Evolutionary conservation across 2,113 vertebrate species (phyloP).

Genomic region (Paedocypris sp.): DNA sequence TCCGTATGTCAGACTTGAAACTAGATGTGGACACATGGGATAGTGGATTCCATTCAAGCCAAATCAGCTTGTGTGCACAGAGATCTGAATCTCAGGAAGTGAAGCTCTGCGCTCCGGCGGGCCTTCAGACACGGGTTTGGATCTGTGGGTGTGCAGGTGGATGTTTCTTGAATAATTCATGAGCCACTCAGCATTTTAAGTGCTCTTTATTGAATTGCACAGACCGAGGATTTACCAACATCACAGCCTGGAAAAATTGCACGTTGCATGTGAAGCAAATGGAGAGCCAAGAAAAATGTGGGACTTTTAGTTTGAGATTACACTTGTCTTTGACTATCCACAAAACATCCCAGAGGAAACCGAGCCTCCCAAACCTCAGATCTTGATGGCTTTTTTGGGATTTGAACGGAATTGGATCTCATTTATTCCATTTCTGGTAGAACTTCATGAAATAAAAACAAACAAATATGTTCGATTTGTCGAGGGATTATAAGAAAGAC

Average conservation of each 20-base stretch:
- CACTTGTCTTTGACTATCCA: neutral
- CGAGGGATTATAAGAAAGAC: too few species aligned
- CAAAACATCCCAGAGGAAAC: neutral
- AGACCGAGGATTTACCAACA: slow-evolving; percentile 2
- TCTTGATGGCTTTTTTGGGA: neutral
- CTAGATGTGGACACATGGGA: too few species aligned
- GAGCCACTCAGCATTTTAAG: slow-evolving; percentile 26
- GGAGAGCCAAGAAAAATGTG: neutral
- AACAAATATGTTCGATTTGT: too few species aligned
- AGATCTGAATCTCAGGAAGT: slow-evolving; percentile 10
- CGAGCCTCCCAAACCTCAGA: neutral
- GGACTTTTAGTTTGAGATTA: neutral
- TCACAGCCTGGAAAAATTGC: slow-evolving; percentile 2
- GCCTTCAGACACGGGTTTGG: neutral
- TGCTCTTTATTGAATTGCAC: slow-evolving; percentile 20
- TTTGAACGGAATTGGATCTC: too few species aligned
- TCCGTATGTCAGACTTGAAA: too few species aligned
- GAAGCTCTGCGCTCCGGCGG: neutral
- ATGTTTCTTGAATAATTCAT: slow-evolving; percentile 32
- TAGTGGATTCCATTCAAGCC: too few species aligned
- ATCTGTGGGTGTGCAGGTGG: slow-evolving; percentile 15
- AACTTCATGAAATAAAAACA: too few species aligned
- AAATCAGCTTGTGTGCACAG: slow-evolving; percentile 1
- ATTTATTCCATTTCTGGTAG: too few species aligned
- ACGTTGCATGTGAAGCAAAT: slow-evolving; percentile 17